A percentile compares a stretch with the other conserved stretches of the same genome.
These are phyloP conservation scores for Linnaemya tessellans DNA, from an alignment of 2,888 invertebrate species.

Conservation along the genomic window DNA sequence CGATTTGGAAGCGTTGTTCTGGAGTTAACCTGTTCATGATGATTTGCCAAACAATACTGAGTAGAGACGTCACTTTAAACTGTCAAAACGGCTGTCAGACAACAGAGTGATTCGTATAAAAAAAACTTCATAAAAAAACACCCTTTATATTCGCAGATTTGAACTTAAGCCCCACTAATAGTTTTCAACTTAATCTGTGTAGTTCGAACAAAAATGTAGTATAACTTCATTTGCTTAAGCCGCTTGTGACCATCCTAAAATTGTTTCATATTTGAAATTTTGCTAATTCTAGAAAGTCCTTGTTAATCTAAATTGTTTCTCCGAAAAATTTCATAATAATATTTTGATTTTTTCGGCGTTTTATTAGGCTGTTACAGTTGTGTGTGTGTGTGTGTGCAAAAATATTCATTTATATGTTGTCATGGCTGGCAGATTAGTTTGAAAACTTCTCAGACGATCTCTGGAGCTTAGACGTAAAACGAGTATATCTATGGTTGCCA, in stretches of 20 bases:
- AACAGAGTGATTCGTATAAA: too few species aligned
- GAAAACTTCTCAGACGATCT: background rate
- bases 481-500: background rate
- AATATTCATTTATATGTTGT: slow-evolving; percentile 18
- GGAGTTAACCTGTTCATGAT: too few species aligned
- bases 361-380: background rate
- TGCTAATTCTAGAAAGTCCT: background rate
- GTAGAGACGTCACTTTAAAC: too few species aligned
- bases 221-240: background rate
- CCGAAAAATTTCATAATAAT: background rate
- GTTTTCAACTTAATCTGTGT: too few species aligned
- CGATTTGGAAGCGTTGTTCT: too few species aligned
- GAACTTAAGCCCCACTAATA: too few species aligned
- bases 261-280: background rate
- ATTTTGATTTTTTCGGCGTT: background rate
- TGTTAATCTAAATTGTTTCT: background rate
- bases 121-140: too few species aligned
- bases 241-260: background rate
- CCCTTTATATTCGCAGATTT: too few species aligned
- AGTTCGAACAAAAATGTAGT: too few species aligned
- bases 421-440: slow-evolving; percentile 26
- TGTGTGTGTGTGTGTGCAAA: background rate
- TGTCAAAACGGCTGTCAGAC: too few species aligned
- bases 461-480: background rate
- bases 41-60: too few species aligned